Percentiles rank a stretch among this genome's conserved stretches.
These are phyloP conservation scores for Pimephales promelas DNA, from an alignment of 2,113 vertebrate species.

Conservation along the genomic window DNA sequence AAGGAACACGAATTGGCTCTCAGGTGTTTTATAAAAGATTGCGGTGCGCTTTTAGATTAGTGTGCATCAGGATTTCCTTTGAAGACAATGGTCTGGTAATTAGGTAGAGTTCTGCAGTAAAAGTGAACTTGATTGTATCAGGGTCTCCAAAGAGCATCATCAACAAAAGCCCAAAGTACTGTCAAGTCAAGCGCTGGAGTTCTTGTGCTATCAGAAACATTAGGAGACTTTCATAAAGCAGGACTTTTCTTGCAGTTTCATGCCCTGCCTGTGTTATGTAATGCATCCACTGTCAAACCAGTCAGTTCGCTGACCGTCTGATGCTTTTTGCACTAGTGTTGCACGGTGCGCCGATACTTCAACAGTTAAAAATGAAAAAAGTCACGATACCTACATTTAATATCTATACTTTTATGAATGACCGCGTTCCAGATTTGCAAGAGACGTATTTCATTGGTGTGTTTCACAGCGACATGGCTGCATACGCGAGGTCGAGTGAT, in stretches of 20 bases:
- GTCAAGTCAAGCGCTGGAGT: constrained; percentile 45
- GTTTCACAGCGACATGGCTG: too few species aligned
- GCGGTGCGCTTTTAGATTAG: constrained; percentile 40
- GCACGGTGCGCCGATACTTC: too few species aligned
- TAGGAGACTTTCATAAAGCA: constrained; percentile 10
- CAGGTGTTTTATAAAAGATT: constrained; percentile 54
- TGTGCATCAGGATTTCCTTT: constrained; percentile 36
- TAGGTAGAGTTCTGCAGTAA: constrained; percentile 50
- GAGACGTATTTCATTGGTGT: too few species aligned
- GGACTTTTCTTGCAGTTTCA: neutral
- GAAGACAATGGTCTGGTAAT: constrained; percentile 46
- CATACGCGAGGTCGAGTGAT: too few species aligned
- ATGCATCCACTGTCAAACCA: neutral
- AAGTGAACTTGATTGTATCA: constrained; percentile 51
- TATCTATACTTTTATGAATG: too few species aligned
- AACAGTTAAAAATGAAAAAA: too few species aligned
- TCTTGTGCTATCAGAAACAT: constrained; percentile 24
- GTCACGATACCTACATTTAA: too few species aligned
- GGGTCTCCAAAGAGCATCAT: constrained; percentile 39
- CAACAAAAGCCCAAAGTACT: constrained; percentile 44
- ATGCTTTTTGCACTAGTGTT: neutral
- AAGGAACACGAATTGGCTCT: constrained; percentile 45
- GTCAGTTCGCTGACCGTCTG: neutral
- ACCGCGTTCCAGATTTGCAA: too few species aligned
- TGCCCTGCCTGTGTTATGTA: neutral